Evolutionary conservation across 1,140 invertebrate species (phyloP), one percentile per base, ranked within the genome.

Genomic region (Berghia stephanieae): DNA sequence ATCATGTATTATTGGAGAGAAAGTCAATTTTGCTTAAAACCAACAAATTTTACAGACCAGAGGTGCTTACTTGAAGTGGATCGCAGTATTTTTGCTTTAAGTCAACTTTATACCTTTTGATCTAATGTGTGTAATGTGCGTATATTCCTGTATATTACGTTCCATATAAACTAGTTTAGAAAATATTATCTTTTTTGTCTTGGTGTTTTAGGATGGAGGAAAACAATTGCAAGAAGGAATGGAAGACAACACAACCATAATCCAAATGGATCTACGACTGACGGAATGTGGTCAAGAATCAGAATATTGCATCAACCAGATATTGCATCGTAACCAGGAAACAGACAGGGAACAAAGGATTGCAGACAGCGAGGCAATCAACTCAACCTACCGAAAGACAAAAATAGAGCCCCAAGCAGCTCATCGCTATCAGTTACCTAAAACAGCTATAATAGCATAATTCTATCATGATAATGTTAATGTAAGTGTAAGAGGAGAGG

Each of bases 231-330:
- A 89, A 75, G 88, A 90, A 78, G 86, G 85, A 5, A 89, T 90
- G 86, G 87, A 88, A 69, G 85, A 88, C 42, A 90, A 90, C 79
- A 83, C 82, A 4, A 88, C 85, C 8, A 85, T 90, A 36, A 86
- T 85, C 1, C 57, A 83, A 42, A 85, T 90, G 82, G 89, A 90
- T 76, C 82, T 90, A 8, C 78, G 89, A 24, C 82, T 90, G 42
- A 90, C 89, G 3, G 88, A 90, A 31, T 88, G 87, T 75, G 88
- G 88, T 16, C 85, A 89, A 75, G 89, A 90, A 75, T 85, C 88
- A 0, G 88, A 89, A 60, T 89, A 87, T 79, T 85, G 84, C 70
- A 89, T 90, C 77, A 87, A 86, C 79, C 88, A 90, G 77, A 86
- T 86, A 21, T 81, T 89, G 24, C 80, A 87, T 52, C 78, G 81